Conservation (phyloP, 2,113 vertebrate species). For the Deroptyus accipitrinus region DNA sequence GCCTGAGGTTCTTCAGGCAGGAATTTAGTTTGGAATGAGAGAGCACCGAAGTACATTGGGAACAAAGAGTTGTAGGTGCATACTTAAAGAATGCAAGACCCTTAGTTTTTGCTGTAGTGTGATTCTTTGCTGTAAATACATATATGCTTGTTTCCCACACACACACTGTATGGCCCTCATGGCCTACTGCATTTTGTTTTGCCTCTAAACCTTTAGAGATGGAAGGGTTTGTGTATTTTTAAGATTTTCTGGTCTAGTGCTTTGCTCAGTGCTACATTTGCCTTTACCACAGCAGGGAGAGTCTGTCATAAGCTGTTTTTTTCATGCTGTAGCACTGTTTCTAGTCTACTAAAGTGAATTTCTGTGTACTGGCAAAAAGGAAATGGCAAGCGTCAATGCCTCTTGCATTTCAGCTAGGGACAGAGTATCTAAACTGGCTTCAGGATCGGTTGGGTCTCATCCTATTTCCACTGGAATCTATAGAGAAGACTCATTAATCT, state of each 20-base stretch:
- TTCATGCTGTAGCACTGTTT: conserved; percentile 1
- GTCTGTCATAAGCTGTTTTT: background rate
- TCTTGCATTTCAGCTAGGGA: background rate
- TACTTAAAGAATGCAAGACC: background rate
- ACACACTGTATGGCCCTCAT: background rate
- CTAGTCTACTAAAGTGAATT: background rate
- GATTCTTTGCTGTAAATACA: conserved; percentile 58
- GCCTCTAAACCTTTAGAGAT: conserved; percentile 6
- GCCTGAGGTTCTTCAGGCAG: background rate
- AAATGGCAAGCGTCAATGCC: background rate
- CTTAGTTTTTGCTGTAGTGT: background rate
- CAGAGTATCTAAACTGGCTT: background rate
- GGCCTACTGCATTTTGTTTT: background rate
- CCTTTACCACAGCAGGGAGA: conserved; percentile 38
- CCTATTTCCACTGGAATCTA: background rate
- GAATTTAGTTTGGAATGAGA: background rate
- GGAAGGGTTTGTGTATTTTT: conserved; percentile 11
- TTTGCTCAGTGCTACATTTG: background rate
- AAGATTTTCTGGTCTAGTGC: conserved; percentile 37
- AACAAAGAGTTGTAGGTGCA: background rate
- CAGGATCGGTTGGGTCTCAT: background rate
- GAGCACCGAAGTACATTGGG: background rate
- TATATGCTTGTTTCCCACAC: background rate
- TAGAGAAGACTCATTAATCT: background rate
- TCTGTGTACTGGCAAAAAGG: background rate